Percentiles rank a stretch among this genome's conserved stretches.
phyloP scores from a whole-genome alignment of 2,797 vertebrate species.

The Cygnus olor region DNA sequence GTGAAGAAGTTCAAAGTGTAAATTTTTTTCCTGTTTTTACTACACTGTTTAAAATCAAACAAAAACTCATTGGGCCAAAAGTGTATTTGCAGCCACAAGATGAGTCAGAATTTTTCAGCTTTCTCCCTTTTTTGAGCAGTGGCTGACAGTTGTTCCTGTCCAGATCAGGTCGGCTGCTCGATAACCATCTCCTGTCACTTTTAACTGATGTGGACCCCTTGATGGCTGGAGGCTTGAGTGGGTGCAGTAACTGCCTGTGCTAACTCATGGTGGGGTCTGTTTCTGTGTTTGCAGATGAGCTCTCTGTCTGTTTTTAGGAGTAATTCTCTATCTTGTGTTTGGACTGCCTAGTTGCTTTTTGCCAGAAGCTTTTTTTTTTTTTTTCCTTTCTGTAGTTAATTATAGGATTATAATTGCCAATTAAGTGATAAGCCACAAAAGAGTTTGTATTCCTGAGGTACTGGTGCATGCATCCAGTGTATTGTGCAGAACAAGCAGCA shows the following conservation, averaged over 20 bases:
- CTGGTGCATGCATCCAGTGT: neutral
- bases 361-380: constrained; percentile 30
- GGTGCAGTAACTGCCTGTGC: neutral
- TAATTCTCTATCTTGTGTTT: neutral
- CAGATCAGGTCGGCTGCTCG: neutral
- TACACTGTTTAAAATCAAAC: neutral
- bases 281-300: constrained; percentile 2
- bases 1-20: neutral
- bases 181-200: neutral
- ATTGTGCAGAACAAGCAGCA: neutral
- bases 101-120: neutral
- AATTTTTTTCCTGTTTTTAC: neutral
- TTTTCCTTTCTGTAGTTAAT: constrained; percentile 48
- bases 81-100: neutral
- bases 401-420: constrained; percentile 69
- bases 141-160: neutral
- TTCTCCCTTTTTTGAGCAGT: neutral
- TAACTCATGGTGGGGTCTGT: neutral
- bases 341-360: constrained; percentile 25
- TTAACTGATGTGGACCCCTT: neutral
- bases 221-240: neutral
- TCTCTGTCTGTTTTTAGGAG: constrained; percentile 1
- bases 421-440: constrained; percentile 59
- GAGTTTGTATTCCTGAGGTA: constrained; percentile 21
- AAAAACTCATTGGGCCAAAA: neutral